Conservation (phyloP, 2,113 vertebrate genomes). For the Etia nguti region DNA sequence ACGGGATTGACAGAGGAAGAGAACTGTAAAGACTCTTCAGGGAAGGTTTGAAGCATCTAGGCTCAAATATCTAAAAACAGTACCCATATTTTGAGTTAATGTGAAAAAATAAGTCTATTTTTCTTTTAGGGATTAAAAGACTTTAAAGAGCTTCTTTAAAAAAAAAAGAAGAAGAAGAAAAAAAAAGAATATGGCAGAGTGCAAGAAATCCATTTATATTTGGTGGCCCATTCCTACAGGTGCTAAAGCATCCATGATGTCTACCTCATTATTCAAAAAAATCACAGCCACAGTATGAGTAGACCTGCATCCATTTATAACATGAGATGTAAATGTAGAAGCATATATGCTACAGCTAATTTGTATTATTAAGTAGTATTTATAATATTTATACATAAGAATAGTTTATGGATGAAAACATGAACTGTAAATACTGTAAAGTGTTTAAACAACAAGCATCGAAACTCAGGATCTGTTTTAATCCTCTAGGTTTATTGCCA, state of each 20-base stretch:
- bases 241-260: neutral
- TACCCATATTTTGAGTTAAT: neutral
- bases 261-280: slow-evolving; percentile 9
- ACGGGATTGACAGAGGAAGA: neutral
- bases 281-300: neutral
- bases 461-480: neutral
- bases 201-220: neutral
- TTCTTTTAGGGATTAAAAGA: neutral
- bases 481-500: neutral
- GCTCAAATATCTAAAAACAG: neutral
- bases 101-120: neutral
- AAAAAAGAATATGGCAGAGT: neutral
- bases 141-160: neutral
- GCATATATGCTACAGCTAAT: neutral
- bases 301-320: neutral
- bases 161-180: neutral
- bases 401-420: neutral
- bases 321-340: neutral
- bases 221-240: neutral
- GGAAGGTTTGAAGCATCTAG: neutral
- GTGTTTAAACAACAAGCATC: neutral
- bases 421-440: neutral
- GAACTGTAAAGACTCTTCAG: neutral
- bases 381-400: neutral
- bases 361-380: neutral